A percentile compares a stretch with the other conserved stretches of the same genome.
These are phyloP conservation scores for Podarcis lilfordi DNA, from an alignment of 2,797 vertebrate species.

Conservation along the genomic window DNA sequence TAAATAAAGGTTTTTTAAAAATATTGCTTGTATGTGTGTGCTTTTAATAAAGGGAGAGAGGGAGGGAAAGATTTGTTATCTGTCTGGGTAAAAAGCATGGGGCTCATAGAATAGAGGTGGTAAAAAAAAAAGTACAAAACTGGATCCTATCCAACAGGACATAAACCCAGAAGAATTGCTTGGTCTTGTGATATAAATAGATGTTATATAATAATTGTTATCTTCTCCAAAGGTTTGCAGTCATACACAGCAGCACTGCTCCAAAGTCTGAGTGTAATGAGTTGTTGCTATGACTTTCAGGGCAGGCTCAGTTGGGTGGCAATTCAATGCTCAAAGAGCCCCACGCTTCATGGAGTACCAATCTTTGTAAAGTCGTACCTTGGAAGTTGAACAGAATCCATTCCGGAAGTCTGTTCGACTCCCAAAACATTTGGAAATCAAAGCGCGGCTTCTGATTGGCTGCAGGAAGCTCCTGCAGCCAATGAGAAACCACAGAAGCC, in stretches of 20 bases:
- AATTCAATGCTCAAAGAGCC: background rate
- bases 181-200: slow-evolving; percentile 48
- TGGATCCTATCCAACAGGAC: slow-evolving; percentile 72
- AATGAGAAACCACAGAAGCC: no score
- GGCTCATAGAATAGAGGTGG: slow-evolving; percentile 44
- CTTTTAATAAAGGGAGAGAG: background rate
- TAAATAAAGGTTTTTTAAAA: background rate
- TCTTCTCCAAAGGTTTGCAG: slow-evolving; percentile 44
- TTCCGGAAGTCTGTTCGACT: no score
- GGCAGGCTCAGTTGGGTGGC: slow-evolving; percentile 21
- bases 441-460: no score
- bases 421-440: no score
- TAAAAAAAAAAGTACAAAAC: slow-evolving; percentile 47
- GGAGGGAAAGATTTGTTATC: background rate
- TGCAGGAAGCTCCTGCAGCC: no score
- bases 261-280: slow-evolving; percentile 16
- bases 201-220: slow-evolving; percentile 57
- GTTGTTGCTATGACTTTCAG: slow-evolving; percentile 41
- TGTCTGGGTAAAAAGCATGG: slow-evolving; percentile 38
- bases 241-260: slow-evolving; percentile 35
- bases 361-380: background rate
- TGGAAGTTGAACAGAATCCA: no score
- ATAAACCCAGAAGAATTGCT: slow-evolving; percentile 62
- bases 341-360: background rate
- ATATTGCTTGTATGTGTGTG: background rate